These are phyloP conservation scores for Anser brachyrhynchus DNA, from an alignment of 2,113 vertebrate species.

Conservation along the genomic window DNA sequence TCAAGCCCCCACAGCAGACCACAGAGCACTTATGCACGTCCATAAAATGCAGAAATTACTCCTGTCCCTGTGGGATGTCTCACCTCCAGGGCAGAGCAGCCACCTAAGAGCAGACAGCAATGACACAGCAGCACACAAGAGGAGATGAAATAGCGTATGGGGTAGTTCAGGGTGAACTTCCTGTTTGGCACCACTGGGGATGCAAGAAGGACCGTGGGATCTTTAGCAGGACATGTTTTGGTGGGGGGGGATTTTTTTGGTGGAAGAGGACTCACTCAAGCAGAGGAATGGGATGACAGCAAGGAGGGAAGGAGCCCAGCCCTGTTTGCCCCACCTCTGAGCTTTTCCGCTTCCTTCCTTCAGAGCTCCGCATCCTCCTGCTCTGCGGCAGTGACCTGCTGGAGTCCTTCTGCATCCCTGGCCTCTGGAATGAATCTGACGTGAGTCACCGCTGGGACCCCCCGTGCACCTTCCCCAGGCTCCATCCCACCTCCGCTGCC, in stretches of 20 bases:
- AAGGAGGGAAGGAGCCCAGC: neutral
- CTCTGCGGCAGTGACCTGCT: conserved; percentile 97
- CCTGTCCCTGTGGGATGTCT: neutral
- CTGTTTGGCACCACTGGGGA: neutral
- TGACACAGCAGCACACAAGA: neutral
- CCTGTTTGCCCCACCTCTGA: neutral
- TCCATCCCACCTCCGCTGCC: neutral
- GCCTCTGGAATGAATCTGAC: conserved; percentile 97
- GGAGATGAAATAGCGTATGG: neutral
- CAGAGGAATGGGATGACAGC: neutral
- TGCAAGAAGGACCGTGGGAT: neutral
- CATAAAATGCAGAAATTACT: neutral
- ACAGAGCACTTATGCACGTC: neutral
- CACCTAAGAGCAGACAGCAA: neutral
- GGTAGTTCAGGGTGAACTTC: neutral
- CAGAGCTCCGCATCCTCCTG: conserved; percentile 97
- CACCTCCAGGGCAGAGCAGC: neutral
- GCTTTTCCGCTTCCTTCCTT: neutral
- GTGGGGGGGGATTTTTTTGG: neutral
- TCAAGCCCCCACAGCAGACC: neutral
- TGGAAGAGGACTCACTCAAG: neutral
- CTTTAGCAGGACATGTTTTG: neutral
- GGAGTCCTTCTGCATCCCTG: conserved; percentile 99
- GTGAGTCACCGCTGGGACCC: conserved; percentile 77
- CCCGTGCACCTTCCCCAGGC: neutral